Percentiles rank a stretch among this genome's conserved stretches.
Conservation (phyloP, 2,113 vertebrate species). For the Eubucco bourcierii region DNA sequence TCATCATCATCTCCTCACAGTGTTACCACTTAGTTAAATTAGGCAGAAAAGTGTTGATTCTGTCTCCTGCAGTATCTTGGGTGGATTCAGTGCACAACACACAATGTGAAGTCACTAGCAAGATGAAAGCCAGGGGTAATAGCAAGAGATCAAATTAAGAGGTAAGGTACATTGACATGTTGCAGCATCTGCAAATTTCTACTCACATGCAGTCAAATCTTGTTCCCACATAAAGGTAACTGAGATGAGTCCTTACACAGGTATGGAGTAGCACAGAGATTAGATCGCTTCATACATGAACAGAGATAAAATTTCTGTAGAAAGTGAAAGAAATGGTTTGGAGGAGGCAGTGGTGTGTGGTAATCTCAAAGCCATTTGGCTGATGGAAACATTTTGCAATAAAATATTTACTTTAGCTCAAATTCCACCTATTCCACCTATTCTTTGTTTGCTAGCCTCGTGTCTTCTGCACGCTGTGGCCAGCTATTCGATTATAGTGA, state of each 20-base stretch:
- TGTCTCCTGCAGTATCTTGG: not conserved
- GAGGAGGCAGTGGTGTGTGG: not conserved
- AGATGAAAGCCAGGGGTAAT: not conserved
- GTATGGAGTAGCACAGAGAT: not conserved
- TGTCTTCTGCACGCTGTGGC: not conserved
- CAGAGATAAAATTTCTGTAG: not conserved
- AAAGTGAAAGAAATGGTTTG: not conserved
- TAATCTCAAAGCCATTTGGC: not conserved
- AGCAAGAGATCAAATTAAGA: not conserved
- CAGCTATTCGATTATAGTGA: constrained; percentile 25
- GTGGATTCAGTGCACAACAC: not conserved
- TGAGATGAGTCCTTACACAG: not conserved
- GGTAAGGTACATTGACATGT: not conserved
- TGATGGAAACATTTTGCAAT: not conserved
- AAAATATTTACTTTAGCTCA: not conserved
- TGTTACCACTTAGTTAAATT: not conserved
- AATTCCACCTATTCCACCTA: not conserved
- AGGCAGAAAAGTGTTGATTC: not conserved
- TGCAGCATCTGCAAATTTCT: not conserved
- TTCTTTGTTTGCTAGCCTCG: constrained; percentile 6
- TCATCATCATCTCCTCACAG: not conserved
- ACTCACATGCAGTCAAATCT: not conserved
- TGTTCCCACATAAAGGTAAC: not conserved
- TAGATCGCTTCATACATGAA: not conserved
- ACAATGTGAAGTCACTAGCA: not conserved